phyloP scores from a whole-genome alignment of 2,797 vertebrate species.

The Cuculus canorus region DNA sequence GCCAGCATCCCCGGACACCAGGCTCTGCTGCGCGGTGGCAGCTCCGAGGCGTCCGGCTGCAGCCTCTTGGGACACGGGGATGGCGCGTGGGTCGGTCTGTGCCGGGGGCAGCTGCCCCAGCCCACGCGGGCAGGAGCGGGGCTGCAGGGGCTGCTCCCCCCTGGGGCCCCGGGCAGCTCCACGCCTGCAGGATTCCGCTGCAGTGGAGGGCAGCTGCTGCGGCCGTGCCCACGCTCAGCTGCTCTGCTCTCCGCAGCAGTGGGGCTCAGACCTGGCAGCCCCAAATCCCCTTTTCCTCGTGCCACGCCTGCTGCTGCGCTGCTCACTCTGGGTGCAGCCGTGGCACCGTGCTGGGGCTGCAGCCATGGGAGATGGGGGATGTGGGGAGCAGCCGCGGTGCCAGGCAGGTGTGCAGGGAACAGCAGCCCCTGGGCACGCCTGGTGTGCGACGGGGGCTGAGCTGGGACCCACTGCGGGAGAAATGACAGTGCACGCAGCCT shows the following conservation, averaged over 20 bases:
- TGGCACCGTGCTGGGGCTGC: background rate
- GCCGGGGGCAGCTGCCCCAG: background rate
- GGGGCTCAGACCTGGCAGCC: background rate
- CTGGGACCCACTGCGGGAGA: background rate
- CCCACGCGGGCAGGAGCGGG: background rate
- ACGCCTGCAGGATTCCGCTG: background rate
- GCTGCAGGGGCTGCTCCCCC: background rate
- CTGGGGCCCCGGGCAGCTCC: background rate
- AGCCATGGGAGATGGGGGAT: background rate
- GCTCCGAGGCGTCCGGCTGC: background rate
- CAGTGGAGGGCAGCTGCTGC: background rate
- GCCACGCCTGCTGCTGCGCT: too few species aligned
- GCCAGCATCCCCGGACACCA: fast-evolving
- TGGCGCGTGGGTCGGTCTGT: fast-evolving
- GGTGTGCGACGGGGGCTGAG: fast-evolving
- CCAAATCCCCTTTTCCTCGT: background rate
- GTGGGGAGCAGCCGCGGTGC: background rate
- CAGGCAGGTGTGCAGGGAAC: background rate
- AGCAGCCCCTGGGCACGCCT: background rate
- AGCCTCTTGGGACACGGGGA: fast-evolving
- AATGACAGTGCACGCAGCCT: background rate
- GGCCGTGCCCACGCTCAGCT: background rate
- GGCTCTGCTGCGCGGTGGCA: background rate
- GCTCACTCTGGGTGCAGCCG: background rate
- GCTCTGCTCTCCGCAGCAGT: too few species aligned